Conservation (phyloP, 2,797 vertebrate genomes). For the Pseudomugil tenellus region DNA sequence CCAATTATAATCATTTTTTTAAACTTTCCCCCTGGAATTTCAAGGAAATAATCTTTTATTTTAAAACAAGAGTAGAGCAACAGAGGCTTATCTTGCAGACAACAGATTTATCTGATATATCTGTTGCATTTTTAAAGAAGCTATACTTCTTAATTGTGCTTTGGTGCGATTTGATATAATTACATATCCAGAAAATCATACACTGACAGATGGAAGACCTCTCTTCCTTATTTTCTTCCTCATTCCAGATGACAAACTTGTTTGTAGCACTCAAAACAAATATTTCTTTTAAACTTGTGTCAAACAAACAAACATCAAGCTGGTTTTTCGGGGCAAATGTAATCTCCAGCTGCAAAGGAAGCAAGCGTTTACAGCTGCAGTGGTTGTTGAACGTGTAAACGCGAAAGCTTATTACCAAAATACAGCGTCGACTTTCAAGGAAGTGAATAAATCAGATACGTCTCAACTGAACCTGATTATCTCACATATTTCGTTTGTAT, state of each 20-base stretch:
- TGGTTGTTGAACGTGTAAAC: slow-evolving; percentile 2
- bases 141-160: neutral
- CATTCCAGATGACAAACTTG: neutral
- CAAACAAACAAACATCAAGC: too few relatives aligned
- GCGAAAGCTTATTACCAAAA: slow-evolving; percentile 18
- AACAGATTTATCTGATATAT: neutral
- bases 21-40: neutral
- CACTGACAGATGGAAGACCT: neutral
- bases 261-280: neutral
- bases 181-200: neutral
- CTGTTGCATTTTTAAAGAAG: neutral
- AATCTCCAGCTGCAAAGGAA: neutral
- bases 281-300: neutral
- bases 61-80: neutral
- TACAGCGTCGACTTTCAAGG: slow-evolving; percentile 54
- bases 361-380: neutral
- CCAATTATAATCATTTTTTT: neutral
- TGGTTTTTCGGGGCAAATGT: neutral
- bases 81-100: neutral
- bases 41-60: neutral
- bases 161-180: neutral
- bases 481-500: neutral
- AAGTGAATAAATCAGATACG: slow-evolving; percentile 61
- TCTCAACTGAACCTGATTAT: slow-evolving; percentile 13
- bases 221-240: slow-evolving; percentile 4